phyloP scores from a whole-genome alignment of 2,113 vertebrate species.

The Desmodus rotundus region DNA sequence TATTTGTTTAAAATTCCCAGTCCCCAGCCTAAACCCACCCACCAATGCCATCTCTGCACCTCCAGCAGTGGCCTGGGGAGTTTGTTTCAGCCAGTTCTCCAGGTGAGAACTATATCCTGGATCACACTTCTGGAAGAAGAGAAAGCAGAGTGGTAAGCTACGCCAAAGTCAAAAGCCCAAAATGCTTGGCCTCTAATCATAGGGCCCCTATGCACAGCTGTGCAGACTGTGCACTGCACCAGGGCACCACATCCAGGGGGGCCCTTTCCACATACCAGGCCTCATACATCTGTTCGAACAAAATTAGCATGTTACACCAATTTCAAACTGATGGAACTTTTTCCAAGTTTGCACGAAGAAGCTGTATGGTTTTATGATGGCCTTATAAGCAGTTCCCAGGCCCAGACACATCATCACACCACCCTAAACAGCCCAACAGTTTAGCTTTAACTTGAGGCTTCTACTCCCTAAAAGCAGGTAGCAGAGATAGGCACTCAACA shows the following conservation, averaged over 20 bases:
- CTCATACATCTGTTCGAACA: not conserved
- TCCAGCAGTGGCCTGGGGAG: not conserved
- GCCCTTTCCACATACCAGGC: not conserved
- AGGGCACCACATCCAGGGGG: not conserved
- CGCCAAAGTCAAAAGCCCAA: not conserved
- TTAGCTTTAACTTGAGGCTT: not conserved
- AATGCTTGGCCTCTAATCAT: not conserved
- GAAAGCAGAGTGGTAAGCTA: not conserved
- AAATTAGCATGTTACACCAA: too few species aligned
- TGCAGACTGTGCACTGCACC: not conserved
- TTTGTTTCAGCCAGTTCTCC: not conserved
- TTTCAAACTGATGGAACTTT: not conserved
- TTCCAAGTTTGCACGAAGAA: not conserved
- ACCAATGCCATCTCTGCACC: not conserved
- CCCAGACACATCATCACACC: not conserved
- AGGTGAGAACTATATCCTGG: not conserved
- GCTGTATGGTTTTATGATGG: not conserved
- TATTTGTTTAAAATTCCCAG: not conserved
- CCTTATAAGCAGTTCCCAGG: not conserved
- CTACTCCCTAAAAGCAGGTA: not conserved
- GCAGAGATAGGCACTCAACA: not conserved
- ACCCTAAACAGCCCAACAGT: not conserved
- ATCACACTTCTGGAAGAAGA: not conserved
- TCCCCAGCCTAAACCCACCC: not conserved
- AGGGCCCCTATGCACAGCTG: not conserved